phyloP scores from a whole-genome alignment of 2,888 invertebrate species.

The Odontothrips loti region DNA sequence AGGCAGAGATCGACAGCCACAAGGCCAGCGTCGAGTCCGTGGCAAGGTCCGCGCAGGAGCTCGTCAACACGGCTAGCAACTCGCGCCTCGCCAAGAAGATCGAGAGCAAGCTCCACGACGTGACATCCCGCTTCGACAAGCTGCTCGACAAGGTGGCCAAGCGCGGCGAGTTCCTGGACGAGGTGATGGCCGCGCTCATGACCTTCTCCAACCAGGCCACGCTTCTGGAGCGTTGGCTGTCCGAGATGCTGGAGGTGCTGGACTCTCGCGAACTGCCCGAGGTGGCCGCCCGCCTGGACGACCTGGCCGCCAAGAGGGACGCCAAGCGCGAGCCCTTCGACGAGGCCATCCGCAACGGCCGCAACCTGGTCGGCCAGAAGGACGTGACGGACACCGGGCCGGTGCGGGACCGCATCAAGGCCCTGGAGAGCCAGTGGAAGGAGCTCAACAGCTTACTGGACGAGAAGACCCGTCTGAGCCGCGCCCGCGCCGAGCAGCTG shows the following conservation, averaged over 20 bases:
- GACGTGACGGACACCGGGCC: conserved; percentile 83
- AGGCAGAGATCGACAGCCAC: conserved; percentile 81
- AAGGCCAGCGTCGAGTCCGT: conserved; percentile 80
- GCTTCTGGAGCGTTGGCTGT: conserved; percentile 67
- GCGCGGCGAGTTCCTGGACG: conserved; percentile 77
- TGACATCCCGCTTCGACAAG: conserved; percentile 73
- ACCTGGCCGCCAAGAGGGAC: conserved; percentile 57
- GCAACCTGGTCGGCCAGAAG: conserved; percentile 72
- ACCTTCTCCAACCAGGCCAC: conserved; percentile 64
- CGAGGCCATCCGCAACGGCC: conserved; percentile 74
- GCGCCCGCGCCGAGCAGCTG: conserved; percentile 78
- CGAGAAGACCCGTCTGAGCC: conserved; percentile 78
- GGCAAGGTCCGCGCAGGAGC: conserved; percentile 70
- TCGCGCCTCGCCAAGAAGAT: conserved; percentile 84
- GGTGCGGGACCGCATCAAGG: conserved; percentile 79
- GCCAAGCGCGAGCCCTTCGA: conserved; percentile 60
- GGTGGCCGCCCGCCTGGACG: conserved; percentile 51
- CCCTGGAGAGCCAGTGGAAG: conserved; percentile 83
- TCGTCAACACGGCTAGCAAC: conserved; percentile 76
- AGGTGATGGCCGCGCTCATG: conserved; percentile 64
- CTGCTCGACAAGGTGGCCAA: conserved; percentile 72
- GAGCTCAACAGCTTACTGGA: conserved; percentile 76
- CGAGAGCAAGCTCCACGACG: conserved; percentile 82
- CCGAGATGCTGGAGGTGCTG: conserved; percentile 65
- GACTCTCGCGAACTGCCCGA: conserved; percentile 68